Base-by-base conservation (phyloP, 2,797 vertebrate species). In the Pempheris klunzingeri region DNA sequence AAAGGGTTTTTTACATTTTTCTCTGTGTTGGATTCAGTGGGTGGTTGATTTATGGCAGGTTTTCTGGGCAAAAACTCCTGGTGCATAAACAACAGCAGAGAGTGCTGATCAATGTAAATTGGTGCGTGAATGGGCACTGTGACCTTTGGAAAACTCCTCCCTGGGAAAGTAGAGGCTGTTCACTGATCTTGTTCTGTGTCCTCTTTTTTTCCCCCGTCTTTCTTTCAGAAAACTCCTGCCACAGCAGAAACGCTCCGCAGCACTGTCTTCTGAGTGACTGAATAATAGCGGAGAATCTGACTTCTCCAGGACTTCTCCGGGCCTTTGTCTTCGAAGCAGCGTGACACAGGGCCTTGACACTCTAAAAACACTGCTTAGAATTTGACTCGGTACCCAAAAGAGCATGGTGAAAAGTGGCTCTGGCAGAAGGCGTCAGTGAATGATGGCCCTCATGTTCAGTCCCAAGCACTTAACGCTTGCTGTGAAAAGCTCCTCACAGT, bases 81-180 rank as follows among this genome's bases (percentile, higher is more conserved):
- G 66, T 71, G 71, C 87, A 91, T 89, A 90, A 91, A 90, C 77
- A 88, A 78, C 66, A 18, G 62, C 44, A 71, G 77, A 77, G 84
- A 74, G 65, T 87, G 82, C 87, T 92, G 91, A 94, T 93, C 92
- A 92, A 89, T 94, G 92, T 81, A 92, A 94, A 93, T 87, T 72
- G 87, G 83, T 78, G 82, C 71, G 66, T 72, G 85, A 93, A 90
- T 84, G 79, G 83, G 58, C 76, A 77, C 69, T 15, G 67, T 88
- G 92, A 94, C 93, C 94, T 93, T 93, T 90, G 81, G 58, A 85
- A 81, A 90, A 84, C 80, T 92, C 88, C 86, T 91, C 83, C 78
- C 81, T 76, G 74, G 77, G 81, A 80, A 86, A 86, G 81, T 57
- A 61, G 79, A 76, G 57, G 39, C 50, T 66, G 71, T 76, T 86